Evolutionary conservation across 2,797 vertebrate species (phyloP).

Genomic region (Allobates femoralis): DNA sequence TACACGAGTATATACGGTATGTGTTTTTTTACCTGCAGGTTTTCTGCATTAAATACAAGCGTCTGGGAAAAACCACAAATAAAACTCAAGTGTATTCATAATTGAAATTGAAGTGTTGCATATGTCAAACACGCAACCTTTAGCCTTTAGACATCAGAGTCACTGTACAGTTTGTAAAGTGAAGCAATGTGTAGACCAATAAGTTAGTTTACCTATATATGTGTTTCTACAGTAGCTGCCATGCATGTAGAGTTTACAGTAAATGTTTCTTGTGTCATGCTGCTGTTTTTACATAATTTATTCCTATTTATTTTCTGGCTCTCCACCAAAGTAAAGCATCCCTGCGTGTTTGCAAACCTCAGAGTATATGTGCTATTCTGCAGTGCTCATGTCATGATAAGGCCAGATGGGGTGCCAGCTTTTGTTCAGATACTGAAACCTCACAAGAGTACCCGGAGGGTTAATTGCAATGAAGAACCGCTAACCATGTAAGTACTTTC

Average conservation of each 20-base stretch:
- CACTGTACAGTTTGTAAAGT: neutral
- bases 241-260: neutral
- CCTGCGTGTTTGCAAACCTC: neutral
- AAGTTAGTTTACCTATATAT: neutral
- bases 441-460: slow-evolving; percentile 28
- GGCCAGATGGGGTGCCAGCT: slow-evolving; percentile 36
- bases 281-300: slow-evolving; percentile 6
- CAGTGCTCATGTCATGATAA: neutral
- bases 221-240: neutral
- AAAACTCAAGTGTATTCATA: too few relatives aligned
- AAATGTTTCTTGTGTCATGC: slow-evolving; percentile 2
- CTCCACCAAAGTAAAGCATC: slow-evolving; percentile 4
- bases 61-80: too few relatives aligned
- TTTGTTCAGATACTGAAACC: slow-evolving; percentile 38
- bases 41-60: too few relatives aligned
- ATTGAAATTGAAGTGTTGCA: too few relatives aligned
- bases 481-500: slow-evolving; percentile 35
- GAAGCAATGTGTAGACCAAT: neutral
- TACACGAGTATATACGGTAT: too few relatives aligned
- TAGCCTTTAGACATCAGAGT: neutral
- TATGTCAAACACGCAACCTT: too few relatives aligned
- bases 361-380: neutral
- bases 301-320: neutral
- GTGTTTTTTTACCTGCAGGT: too few relatives aligned
- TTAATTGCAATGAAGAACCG: slow-evolving; percentile 48